phyloP scores from a whole-genome alignment of 2,797 vertebrate species.

The Sarcoramphus papa region DNA sequence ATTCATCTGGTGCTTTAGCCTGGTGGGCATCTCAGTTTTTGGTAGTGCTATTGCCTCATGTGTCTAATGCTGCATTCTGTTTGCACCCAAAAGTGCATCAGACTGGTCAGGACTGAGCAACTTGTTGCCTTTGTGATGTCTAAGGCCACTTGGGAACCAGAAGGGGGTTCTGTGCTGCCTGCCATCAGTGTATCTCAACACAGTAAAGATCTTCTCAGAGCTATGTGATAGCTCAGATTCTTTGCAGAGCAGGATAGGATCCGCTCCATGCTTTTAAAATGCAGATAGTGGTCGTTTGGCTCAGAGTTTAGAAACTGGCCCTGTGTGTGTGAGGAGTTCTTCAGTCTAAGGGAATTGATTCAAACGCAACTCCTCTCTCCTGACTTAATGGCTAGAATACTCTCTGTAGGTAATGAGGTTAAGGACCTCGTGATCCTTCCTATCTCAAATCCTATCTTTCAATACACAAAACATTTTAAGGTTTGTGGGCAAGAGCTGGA shows the following conservation, averaged over 20 bases:
- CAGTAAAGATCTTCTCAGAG: background rate
- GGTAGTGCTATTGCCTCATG: rapidly evolving
- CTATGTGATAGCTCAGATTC: background rate
- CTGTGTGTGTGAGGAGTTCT: background rate
- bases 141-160: background rate
- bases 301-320: background rate
- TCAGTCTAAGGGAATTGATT: background rate
- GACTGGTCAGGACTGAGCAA: background rate
- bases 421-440: background rate
- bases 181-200: background rate
- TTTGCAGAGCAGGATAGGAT: background rate
- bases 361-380: background rate
- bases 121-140: background rate
- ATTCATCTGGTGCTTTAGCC: background rate
- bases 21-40: background rate
- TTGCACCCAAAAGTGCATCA: background rate
- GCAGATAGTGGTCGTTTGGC: background rate
- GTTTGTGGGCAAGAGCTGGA: background rate
- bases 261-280: background rate
- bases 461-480: background rate
- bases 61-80: background rate
- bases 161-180: background rate
- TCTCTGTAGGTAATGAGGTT: background rate
- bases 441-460: background rate
- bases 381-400: background rate